Evolutionary conservation across 1,140 invertebrate genomes (phyloP).

Genomic region (Sitophilus oryzae): DNA sequence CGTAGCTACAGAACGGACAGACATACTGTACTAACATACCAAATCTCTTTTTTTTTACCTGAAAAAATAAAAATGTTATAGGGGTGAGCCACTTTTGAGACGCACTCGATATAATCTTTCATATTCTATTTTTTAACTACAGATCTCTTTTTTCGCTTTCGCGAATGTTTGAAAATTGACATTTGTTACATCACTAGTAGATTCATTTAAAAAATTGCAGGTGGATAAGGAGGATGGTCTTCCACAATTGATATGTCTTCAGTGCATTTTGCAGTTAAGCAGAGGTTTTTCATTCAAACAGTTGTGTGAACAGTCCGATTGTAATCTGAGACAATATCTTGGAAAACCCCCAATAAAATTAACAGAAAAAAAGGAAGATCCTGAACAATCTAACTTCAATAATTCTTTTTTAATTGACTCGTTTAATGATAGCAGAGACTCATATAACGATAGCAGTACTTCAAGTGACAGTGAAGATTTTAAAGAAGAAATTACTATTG

Average conservation of each 20-base stretch:
- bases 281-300: constrained; percentile 47
- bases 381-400: constrained; percentile 19
- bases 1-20: too few species aligned
- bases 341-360: constrained; percentile 34
- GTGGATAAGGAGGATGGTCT: constrained; percentile 44
- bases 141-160: too few species aligned
- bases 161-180: too few species aligned
- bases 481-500: constrained; percentile 28
- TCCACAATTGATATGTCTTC: constrained; percentile 44
- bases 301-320: constrained; percentile 46
- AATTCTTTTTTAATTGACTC: constrained; percentile 26
- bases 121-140: too few species aligned
- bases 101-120: too few species aligned
- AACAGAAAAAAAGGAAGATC: constrained; percentile 24
- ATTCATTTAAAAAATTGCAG: too few species aligned
- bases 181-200: too few species aligned
- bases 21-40: too few species aligned
- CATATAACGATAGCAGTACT: constrained; percentile 32
- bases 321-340: constrained; percentile 41
- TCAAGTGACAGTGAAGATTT: constrained; percentile 36
- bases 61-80: too few species aligned
- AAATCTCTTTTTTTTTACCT: too few species aligned
- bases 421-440: constrained; percentile 26
- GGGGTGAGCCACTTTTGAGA: too few species aligned
- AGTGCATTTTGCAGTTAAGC: constrained; percentile 46